Percentiles rank a stretch among this genome's conserved stretches.
phyloP scores from a whole-genome alignment of 2,113 vertebrate genomes.

The Daubentonia madagascariensis region DNA sequence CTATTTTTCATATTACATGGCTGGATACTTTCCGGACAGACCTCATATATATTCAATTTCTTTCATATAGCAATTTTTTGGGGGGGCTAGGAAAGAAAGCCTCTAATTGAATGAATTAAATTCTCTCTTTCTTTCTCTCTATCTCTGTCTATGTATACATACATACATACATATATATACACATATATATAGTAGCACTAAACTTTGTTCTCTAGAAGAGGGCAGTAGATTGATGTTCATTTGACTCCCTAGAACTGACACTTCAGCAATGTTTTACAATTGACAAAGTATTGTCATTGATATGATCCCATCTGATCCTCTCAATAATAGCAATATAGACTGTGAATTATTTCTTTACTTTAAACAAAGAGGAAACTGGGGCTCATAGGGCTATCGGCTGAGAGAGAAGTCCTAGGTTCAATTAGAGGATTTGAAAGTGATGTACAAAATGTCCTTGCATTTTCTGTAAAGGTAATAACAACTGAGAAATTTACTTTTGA shows the following conservation, averaged over 20 bases:
- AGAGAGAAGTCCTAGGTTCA: not conserved
- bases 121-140: not conserved
- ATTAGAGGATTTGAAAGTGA: not conserved
- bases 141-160: not conserved
- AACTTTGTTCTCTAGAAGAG: not conserved
- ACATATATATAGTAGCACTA: no score
- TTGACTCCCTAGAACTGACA: not conserved
- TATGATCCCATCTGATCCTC: not conserved
- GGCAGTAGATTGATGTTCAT: not conserved
- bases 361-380: not conserved
- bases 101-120: not conserved
- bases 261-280: not conserved
- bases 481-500: not conserved
- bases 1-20: no score
- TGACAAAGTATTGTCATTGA: not conserved
- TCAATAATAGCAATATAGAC: not conserved
- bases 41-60: not conserved
- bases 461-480: not conserved
- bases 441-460: not conserved
- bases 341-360: not conserved
- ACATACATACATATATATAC: no score
- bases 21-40: no score
- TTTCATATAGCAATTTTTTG: not conserved
- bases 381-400: fast-evolving
- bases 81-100: not conserved